Evolutionary conservation across 2,797 vertebrate genomes (phyloP).

Genomic region (Pangasius macronema): DNA sequence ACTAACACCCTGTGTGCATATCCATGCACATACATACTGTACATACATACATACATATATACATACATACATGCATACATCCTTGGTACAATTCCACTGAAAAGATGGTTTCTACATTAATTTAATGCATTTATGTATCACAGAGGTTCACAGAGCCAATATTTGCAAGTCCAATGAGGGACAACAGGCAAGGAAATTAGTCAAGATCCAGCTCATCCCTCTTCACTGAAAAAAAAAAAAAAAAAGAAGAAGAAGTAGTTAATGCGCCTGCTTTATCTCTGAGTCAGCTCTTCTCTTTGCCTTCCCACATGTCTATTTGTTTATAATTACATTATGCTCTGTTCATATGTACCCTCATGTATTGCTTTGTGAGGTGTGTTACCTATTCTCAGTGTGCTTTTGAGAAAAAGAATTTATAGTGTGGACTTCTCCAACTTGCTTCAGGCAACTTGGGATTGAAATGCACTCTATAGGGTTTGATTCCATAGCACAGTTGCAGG

Average conservation of each 20-base stretch:
- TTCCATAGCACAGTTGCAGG: not conserved
- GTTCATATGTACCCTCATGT: not conserved
- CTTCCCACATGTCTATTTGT: not conserved
- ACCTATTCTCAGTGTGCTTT: not conserved
- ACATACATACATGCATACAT: not conserved
- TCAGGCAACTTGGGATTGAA: not conserved
- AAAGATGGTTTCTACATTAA: not conserved
- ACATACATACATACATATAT: not conserved
- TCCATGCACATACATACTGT: not conserved
- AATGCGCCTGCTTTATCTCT: not conserved
- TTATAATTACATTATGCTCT: not conserved
- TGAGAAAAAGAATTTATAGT: not conserved
- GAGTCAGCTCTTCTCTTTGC: not conserved
- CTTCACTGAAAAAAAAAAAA: not conserved
- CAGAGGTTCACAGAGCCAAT: not conserved
- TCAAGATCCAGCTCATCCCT: not conserved
- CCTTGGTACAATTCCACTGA: not conserved
- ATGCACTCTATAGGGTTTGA: not conserved
- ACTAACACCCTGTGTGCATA: not conserved
- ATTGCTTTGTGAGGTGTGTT: not conserved
- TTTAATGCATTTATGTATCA: not conserved
- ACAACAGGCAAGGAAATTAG: not conserved
- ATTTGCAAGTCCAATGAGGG: constrained; percentile 12
- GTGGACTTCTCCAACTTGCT: not conserved
- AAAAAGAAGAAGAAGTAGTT: not conserved